Conservation (phyloP, 2,113 vertebrate genomes). For the Nibea albiflora region DNA sequence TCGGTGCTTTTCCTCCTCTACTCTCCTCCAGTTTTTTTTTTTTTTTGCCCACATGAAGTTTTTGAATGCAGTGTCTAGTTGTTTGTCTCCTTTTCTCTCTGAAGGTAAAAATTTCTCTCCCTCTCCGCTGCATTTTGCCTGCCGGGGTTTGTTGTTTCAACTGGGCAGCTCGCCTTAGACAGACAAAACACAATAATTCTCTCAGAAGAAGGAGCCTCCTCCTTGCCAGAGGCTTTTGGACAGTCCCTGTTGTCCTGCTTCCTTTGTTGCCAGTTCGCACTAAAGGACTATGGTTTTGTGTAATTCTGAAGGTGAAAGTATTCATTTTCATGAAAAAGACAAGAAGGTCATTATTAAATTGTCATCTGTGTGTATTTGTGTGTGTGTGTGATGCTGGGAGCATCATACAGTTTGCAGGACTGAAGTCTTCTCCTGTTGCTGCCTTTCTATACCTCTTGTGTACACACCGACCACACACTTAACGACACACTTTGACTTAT, state of each 20-base stretch:
- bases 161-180: conserved; percentile 44
- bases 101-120: conserved; percentile 48
- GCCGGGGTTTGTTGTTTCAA: conserved; percentile 49
- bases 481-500: conserved; percentile 22
- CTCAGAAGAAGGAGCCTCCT: conserved; percentile 23
- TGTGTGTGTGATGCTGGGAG: background rate
- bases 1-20: conserved; percentile 12
- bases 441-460: background rate
- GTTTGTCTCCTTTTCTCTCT: conserved; percentile 55
- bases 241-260: conserved; percentile 26
- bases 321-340: background rate
- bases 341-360: background rate
- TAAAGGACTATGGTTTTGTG: conserved; percentile 19
- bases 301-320: conserved; percentile 18
- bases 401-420: background rate
- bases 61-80: conserved; percentile 41
- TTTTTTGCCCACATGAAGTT: conserved; percentile 3
- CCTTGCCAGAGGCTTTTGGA: conserved; percentile 20
- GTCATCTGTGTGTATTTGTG: background rate
- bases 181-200: conserved; percentile 60
- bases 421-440: conserved; percentile 16
- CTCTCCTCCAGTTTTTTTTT: background rate
- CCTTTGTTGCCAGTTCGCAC: conserved; percentile 21
- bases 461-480: conserved; percentile 3
- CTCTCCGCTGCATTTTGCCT: conserved; percentile 35